phyloP scores from a whole-genome alignment of 2,797 vertebrate genomes.

The Sibirionetta formosa region DNA sequence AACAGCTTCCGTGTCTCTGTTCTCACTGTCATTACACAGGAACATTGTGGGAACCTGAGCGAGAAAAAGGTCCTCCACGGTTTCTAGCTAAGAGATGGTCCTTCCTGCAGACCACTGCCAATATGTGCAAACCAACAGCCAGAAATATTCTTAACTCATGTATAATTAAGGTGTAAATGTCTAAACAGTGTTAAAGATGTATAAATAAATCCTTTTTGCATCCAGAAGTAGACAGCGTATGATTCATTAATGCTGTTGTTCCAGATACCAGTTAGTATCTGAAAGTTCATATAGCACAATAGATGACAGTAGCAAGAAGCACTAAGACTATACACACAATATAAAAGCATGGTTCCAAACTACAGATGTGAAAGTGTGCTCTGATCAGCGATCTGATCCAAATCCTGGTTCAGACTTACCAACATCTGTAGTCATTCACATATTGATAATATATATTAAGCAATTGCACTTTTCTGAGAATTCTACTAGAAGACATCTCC shows the following conservation, averaged over 20 bases:
- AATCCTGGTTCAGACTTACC: not conserved
- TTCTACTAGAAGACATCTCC: not conserved
- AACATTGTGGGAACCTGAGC: not conserved
- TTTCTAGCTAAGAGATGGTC: not conserved
- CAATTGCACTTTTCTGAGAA: not conserved
- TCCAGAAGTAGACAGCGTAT: not conserved
- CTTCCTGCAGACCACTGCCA: not conserved
- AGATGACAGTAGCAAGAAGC: not conserved
- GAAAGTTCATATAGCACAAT: no score
- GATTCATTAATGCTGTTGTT: not conserved
- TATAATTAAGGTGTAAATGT: not conserved
- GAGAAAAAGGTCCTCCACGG: not conserved
- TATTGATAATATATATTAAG: not conserved
- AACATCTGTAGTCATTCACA: not conserved
- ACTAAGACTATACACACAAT: not conserved
- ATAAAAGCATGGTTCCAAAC: not conserved
- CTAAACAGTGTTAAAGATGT: accelerated
- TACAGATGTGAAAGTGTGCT: not conserved
- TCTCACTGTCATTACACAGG: not conserved
- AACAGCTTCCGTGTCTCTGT: not conserved
- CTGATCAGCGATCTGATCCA: not conserved
- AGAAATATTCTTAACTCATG: not conserved
- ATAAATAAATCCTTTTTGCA: accelerated
- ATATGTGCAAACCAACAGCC: not conserved
- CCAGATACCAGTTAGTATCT: not conserved